Conservation (phyloP, 2,888 invertebrate species). For the Noctua fimbriata region DNA sequence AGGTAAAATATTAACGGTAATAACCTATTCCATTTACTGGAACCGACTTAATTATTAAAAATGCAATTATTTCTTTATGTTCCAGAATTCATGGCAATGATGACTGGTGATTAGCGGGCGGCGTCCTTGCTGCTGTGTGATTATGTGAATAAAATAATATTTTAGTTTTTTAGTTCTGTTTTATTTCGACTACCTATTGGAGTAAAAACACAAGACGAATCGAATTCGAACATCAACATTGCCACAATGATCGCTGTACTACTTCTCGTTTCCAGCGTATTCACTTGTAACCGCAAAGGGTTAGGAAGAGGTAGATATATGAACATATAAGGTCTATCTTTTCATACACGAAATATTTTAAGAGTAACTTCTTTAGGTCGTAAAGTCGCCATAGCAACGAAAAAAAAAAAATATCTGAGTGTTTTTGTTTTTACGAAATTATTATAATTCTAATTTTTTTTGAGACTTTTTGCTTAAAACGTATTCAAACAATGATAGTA, state of each 20-base stretch:
- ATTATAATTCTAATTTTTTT: no score
- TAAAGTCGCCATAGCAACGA: no score
- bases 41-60: not conserved
- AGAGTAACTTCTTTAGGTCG: no score
- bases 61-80: conserved; percentile 62
- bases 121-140: conserved; percentile 21
- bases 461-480: no score
- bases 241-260: not conserved
- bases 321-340: no score
- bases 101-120: conserved; percentile 92
- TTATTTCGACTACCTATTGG: conserved; percentile 16
- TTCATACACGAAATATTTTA: no score
- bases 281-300: no score
- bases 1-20: not conserved
- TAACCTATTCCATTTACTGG: not conserved
- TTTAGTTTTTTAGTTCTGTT: conserved; percentile 50
- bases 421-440: no score
- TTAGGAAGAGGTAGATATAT: no score
- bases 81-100: conserved; percentile 95
- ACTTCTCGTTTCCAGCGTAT: not conserved
- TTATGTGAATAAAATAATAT: conserved; percentile 59
- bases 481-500: no score
- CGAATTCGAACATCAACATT: no score
- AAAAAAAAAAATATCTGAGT: no score
- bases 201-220: not conserved